Evolutionary conservation across 2,888 invertebrate genomes (phyloP), one percentile per base, ranked within the genome.

Genomic region (Drosophila histrio): DNA sequence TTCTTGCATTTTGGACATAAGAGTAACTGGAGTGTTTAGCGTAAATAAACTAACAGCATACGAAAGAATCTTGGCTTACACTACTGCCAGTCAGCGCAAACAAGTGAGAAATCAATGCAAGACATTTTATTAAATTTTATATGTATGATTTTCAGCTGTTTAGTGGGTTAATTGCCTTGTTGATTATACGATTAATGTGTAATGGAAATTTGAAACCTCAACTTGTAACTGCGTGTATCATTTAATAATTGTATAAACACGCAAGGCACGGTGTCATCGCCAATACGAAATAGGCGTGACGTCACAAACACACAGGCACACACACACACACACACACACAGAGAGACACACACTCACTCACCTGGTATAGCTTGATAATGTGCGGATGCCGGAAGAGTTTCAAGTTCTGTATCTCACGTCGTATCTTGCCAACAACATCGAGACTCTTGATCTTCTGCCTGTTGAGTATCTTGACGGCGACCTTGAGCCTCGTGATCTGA

Each of bases 371-470:
- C 93, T 99, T 99, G 74, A 99, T 99, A 82, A 99, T 99, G 91
- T 99, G 99, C 3, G 99, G 99, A 93, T 99, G 99, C 77, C 99
- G 94, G 90, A 99, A 99, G n/a, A 99, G 94, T 91, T 99, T 99
- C 30, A 99, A 94, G 93, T 99, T 99, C 92, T 99, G 99, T 89
- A 99, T 99, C 93, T 99, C 99, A 56, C 99, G 94, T 63, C 98
- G 94, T 82, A 99, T 99, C 93, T 99, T 99, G 2, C 99, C 98
- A 22, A 99, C 99, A 3, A 99, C 99, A 94, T 99, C 99, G 11
- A 99, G 94, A 82, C 97, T 98, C 92, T 99, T 99, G 71, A 99
- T 99, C 92, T 99, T 99, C 90, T 99, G 98, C 36, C 99, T 94
- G 91, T 99, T 99, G 41, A 99, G 93, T 77, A 99, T 99, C 92